phyloP scores from a whole-genome alignment of 2,797 vertebrate species.

The Amazona finschi region DNA sequence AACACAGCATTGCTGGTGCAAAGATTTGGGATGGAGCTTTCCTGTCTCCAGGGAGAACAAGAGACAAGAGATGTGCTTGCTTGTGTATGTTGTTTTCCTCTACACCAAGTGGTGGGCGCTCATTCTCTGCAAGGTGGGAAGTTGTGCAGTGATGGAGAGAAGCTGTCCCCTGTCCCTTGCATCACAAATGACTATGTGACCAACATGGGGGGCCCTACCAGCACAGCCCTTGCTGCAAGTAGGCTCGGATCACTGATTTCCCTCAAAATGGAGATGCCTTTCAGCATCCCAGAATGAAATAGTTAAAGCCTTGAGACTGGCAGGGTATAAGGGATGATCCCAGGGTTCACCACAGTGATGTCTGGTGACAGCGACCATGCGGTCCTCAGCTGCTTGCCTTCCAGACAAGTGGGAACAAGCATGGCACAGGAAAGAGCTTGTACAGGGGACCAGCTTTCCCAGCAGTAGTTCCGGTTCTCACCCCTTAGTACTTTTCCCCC shows the following conservation, averaged over 20 bases:
- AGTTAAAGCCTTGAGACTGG: background rate
- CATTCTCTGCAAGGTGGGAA: background rate
- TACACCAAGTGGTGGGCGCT: background rate
- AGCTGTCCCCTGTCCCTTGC: background rate
- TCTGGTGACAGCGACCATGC: accelerated
- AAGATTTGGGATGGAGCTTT: background rate
- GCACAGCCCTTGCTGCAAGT: background rate
- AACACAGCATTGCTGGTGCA: background rate
- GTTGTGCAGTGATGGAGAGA: background rate
- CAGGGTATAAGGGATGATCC: background rate
- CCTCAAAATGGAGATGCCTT: background rate
- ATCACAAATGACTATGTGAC: background rate
- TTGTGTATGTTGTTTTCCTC: background rate
- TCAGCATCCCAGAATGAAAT: background rate
- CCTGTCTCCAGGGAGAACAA: background rate
- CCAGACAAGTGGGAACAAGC: background rate
- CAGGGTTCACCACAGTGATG: background rate
- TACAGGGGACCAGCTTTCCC: background rate
- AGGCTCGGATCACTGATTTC: background rate
- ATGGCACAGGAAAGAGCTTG: background rate
- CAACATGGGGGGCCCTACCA: background rate
- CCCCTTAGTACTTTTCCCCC: background rate
- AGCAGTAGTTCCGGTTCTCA: background rate
- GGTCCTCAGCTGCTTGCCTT: background rate
- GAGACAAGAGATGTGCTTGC: accelerated